Conservation (phyloP, 2,888 invertebrate genomes). For the Meiosimyza platycephala region DNA sequence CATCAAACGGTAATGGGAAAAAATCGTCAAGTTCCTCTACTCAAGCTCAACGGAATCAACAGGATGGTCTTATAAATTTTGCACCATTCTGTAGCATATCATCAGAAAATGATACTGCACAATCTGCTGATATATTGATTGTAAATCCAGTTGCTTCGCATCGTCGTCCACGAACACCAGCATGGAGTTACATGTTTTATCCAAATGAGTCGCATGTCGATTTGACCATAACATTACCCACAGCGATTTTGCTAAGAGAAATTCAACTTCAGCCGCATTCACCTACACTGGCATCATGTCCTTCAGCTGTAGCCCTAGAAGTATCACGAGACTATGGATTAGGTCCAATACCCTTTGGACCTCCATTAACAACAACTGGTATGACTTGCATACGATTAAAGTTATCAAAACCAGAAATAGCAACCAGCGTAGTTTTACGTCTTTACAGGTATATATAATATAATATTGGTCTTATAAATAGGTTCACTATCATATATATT, state of each 20-base stretch:
- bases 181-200: slow-evolving; percentile 97
- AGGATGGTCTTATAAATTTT: slow-evolving; percentile 88
- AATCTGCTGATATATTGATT: slow-evolving; percentile 89
- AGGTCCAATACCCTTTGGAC: slow-evolving; percentile 83
- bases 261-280: slow-evolving; percentile 89
- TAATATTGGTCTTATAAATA: background rate
- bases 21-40: slow-evolving; percentile 64
- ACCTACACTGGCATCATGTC: slow-evolving; percentile 86
- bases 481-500: background rate
- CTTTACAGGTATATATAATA: slow-evolving; percentile 59
- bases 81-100: slow-evolving; percentile 87
- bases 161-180: slow-evolving; percentile 86
- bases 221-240: slow-evolving; percentile 86
- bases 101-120: slow-evolving; percentile 86
- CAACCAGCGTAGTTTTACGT: slow-evolving; percentile 80
- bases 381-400: slow-evolving; percentile 88
- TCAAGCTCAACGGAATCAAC: slow-evolving; percentile 71
- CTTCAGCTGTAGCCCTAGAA: slow-evolving; percentile 89
- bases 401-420: slow-evolving; percentile 85
- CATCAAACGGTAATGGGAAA: slow-evolving; percentile 59
- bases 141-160: slow-evolving; percentile 83
- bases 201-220: slow-evolving; percentile 90
- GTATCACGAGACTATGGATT: slow-evolving; percentile 83
- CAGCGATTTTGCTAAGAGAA: slow-evolving; percentile 87
- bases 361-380: slow-evolving; percentile 88